phyloP scores from a whole-genome alignment of 2,797 vertebrate species.

The Antrozous pallidus region DNA sequence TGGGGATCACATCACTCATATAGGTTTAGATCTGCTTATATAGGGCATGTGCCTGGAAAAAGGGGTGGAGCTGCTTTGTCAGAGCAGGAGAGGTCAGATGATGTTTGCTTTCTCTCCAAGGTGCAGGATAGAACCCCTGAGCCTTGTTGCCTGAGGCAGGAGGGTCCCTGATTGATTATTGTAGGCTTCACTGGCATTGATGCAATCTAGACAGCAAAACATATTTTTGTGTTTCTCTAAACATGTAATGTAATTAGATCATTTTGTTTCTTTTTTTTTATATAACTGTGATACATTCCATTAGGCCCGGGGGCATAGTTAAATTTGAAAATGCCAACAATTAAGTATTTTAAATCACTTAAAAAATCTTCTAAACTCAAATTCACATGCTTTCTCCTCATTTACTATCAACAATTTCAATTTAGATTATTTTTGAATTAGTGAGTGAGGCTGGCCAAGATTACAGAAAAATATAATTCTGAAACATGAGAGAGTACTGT shows the following conservation, averaged over 20 bases:
- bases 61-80: background rate
- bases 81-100: background rate
- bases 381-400: background rate
- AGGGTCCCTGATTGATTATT: background rate
- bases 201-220: background rate
- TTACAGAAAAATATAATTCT: background rate
- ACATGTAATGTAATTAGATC: conserved; percentile 27
- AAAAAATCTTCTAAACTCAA: conserved; percentile 17
- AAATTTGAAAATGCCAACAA: conserved; percentile 36
- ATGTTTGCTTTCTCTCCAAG: background rate
- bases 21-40: background rate
- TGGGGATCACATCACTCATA: background rate
- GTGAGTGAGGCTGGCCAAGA: background rate
- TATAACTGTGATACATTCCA: background rate
- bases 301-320: background rate
- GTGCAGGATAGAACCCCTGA: background rate
- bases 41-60: background rate
- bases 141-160: background rate
- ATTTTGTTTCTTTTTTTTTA: conserved; percentile 40
- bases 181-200: background rate
- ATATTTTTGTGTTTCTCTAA: conserved; percentile 34
- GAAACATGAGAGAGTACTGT: background rate
- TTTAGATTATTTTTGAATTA: background rate
- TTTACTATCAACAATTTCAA: background rate
- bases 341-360: conserved; percentile 33